These are phyloP conservation scores for Acinonyx jubatus DNA, from an alignment of 2,113 vertebrate genomes.

Conservation along the genomic window DNA sequence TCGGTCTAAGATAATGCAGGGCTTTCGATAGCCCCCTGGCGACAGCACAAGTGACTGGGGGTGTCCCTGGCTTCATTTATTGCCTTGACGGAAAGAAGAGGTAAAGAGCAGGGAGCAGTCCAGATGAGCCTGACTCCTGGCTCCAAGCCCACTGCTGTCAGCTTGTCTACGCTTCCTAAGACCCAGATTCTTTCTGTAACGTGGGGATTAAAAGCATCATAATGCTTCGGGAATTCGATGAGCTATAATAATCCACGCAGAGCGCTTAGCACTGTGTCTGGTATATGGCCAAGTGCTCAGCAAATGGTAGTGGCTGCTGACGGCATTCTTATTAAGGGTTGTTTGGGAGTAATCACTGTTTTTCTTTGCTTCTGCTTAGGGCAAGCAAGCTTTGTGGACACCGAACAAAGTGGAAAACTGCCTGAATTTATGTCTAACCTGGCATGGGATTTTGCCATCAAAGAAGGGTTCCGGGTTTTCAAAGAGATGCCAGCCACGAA, in stretches of 20 bases:
- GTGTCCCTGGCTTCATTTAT: background rate
- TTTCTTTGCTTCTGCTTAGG: constrained; percentile 74
- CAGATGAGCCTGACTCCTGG: background rate
- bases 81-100: constrained; percentile 1
- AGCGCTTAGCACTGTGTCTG: background rate
- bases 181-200: background rate
- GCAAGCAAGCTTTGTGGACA: constrained; percentile 78
- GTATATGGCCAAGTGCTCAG: background rate
- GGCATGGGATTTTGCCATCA: constrained; percentile 91
- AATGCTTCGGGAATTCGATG: background rate
- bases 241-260: background rate
- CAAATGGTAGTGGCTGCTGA: background rate
- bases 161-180: background rate
- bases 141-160: background rate
- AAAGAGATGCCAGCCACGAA: constrained; percentile 75
- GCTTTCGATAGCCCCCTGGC: background rate
- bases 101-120: background rate
- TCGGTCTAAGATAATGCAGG: background rate
- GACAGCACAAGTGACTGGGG: background rate
- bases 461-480: constrained; percentile 91
- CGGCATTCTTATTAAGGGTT: background rate
- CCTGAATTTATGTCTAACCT: constrained; percentile 82
- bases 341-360: background rate
- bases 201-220: background rate
- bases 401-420: constrained; percentile 66